A percentile compares a stretch with the other conserved stretches of the same genome.
phyloP scores from a whole-genome alignment of 2,797 vertebrate species.

The Xenops minutus region DNA sequence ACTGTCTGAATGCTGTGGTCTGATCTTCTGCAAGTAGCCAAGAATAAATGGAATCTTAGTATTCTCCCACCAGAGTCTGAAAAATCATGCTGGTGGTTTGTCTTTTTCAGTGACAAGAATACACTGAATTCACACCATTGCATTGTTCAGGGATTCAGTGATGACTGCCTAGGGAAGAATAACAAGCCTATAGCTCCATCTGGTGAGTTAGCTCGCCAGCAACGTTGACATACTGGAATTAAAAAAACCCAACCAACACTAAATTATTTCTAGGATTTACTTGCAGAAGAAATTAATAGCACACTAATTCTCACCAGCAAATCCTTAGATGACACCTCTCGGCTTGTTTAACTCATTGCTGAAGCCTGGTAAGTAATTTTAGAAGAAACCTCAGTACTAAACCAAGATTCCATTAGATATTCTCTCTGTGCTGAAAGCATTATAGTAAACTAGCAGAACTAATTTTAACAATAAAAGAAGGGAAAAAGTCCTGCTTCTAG shows the following conservation, averaged over 20 bases:
- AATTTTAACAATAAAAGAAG: neutral
- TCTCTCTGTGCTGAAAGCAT: neutral
- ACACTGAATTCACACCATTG: rapidly evolving
- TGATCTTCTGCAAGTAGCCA: neutral
- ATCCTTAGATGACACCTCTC: neutral
- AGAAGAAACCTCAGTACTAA: neutral
- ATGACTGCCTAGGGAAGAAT: neutral
- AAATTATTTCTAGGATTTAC: neutral
- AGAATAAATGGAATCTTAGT: neutral
- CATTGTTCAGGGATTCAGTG: neutral
- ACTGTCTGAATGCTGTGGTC: neutral
- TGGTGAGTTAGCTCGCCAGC: slow-evolving; percentile 22
- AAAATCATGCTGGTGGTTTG: neutral
- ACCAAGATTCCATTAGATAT: neutral
- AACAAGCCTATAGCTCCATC: slow-evolving; percentile 54
- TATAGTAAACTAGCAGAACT: neutral
- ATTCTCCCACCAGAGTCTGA: neutral
- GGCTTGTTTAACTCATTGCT: neutral
- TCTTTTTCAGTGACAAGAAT: neutral
- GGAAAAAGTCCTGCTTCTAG: neutral
- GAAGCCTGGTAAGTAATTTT: neutral
- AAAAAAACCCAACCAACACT: neutral
- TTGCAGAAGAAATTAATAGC: neutral
- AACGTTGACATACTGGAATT: rapidly evolving
- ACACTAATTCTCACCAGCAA: neutral